A percentile compares a stretch with the other conserved stretches of the same genome.
Conservation (phyloP, 2,888 invertebrate species). For the Brachylomia viminalis region DNA sequence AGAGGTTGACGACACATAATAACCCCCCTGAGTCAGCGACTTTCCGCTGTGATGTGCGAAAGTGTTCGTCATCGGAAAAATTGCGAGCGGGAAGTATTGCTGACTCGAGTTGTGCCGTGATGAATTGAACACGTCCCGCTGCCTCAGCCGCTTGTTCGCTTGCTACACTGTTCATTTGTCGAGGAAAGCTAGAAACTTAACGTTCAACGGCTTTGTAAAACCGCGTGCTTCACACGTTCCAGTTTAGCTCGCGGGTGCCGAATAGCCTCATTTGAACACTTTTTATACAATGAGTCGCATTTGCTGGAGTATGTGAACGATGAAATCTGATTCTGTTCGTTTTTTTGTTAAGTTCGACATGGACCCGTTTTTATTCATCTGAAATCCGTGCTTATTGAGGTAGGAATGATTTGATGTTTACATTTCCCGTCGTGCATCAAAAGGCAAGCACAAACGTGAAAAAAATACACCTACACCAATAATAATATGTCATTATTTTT, state of each 20-base stretch:
- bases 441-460: not conserved
- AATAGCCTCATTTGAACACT: constrained; percentile 33
- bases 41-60: constrained; percentile 70
- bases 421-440: not conserved
- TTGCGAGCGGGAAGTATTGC: constrained; percentile 71
- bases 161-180: constrained; percentile 67
- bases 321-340: constrained; percentile 2
- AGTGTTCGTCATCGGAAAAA: constrained; percentile 83
- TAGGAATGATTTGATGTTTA: constrained; percentile 3
- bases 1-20: constrained; percentile 69
- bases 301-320: constrained; percentile 6
- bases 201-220: constrained; percentile 62
- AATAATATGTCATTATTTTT: constrained; percentile 43
- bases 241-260: constrained; percentile 32
- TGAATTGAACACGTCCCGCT: constrained; percentile 70
- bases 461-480: not conserved
- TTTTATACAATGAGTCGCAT: constrained; percentile 21
- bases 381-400: not conserved
- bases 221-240: constrained; percentile 62
- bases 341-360: constrained; percentile 1
- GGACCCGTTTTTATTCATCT: not conserved
- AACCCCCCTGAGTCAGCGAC: constrained; percentile 72
- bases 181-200: constrained; percentile 65
- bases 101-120: constrained; percentile 68
- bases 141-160: constrained; percentile 57